A percentile compares a stretch with the other conserved stretches of the same genome.
These are phyloP conservation scores for Eospalax fontanierii DNA, from an alignment of 2,797 vertebrate species.

Conservation along the genomic window DNA sequence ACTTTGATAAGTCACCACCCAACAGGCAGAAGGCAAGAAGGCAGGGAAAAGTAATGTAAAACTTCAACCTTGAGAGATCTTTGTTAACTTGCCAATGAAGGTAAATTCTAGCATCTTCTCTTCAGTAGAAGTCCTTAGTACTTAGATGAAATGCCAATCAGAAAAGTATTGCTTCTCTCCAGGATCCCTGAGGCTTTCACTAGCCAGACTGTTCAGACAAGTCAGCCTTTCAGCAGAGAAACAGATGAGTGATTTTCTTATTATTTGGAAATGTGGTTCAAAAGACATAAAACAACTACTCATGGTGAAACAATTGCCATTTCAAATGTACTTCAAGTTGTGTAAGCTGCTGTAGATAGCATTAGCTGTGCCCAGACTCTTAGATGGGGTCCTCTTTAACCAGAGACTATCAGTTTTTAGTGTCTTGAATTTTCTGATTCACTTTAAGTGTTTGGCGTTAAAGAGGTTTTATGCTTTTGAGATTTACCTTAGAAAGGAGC, in stretches of 20 bases:
- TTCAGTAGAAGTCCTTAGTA: slow-evolving; percentile 63
- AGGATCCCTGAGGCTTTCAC: slow-evolving; percentile 47
- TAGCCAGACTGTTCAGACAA: slow-evolving; percentile 41
- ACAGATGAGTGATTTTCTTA: slow-evolving; percentile 75
- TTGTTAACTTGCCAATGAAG: slow-evolving; percentile 24
- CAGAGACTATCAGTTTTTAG: slow-evolving; percentile 44
- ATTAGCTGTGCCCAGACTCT: slow-evolving; percentile 46
- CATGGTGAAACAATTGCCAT: slow-evolving; percentile 38
- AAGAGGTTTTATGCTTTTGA: slow-evolving; percentile 62
- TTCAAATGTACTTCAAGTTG: slow-evolving; percentile 62
- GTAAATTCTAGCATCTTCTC: slow-evolving; percentile 55
- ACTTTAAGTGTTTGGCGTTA: slow-evolving; percentile 54
- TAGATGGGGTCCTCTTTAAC: slow-evolving; percentile 52
- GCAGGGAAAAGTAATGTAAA: slow-evolving; percentile 18
- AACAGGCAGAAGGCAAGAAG: slow-evolving; percentile 42
- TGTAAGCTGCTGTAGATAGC: slow-evolving; percentile 13
- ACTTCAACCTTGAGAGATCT: slow-evolving; percentile 66
- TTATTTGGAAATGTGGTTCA: slow-evolving; percentile 53
- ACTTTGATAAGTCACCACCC: slow-evolving; percentile 44
- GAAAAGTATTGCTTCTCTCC: slow-evolving; percentile 47
- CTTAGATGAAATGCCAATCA: slow-evolving; percentile 74
- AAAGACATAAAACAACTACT: slow-evolving; percentile 43
- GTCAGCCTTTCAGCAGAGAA: slow-evolving; percentile 59
- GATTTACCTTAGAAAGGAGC: slow-evolving; percentile 60
- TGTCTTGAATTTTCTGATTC: slow-evolving; percentile 50